A percentile compares a stretch with the other conserved stretches of the same genome.
Conservation (phyloP, 2,888 invertebrate genomes). For the Dicyrtomina minuta region DNA sequence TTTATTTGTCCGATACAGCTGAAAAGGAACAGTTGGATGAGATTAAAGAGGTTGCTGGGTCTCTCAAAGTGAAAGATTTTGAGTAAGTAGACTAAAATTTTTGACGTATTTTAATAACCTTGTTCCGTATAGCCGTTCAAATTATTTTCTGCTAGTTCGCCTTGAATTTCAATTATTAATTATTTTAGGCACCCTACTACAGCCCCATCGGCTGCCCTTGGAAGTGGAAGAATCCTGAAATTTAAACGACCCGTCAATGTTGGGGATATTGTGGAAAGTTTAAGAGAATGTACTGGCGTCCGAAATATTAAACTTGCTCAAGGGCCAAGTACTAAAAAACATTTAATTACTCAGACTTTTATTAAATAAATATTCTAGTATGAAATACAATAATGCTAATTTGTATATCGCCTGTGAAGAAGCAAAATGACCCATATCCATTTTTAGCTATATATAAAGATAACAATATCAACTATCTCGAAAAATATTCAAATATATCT, state of each 20-base stretch:
- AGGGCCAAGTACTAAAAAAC: slow-evolving; percentile 59
- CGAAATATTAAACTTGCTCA: slow-evolving; percentile 74
- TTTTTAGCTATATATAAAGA: too few relatives aligned
- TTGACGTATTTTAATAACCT: background rate
- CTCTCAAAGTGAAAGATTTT: slow-evolving; percentile 31
- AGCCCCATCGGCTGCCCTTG: slow-evolving; percentile 55
- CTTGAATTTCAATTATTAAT: background rate
- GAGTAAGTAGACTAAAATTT: slow-evolving; percentile 29
- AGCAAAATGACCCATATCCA: too few relatives aligned
- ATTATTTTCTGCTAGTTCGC: background rate
- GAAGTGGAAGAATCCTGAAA: slow-evolving; percentile 64
- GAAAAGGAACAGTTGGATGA: background rate
- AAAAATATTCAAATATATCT: too few relatives aligned
- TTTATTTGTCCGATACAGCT: background rate
- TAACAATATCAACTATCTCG: too few relatives aligned
- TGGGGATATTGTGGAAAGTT: slow-evolving; percentile 64
- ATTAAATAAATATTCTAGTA: background rate
- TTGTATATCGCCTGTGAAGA: too few relatives aligned
- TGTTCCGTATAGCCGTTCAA: background rate
- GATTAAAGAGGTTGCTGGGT: slow-evolving; percentile 19
- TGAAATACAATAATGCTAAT: background rate
- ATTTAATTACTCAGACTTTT: background rate
- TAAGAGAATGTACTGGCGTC: slow-evolving; percentile 69
- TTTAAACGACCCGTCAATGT: slow-evolving; percentile 62
- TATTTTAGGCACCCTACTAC: slow-evolving; percentile 10